Evolutionary conservation across 2,888 invertebrate genomes (phyloP).

Genomic region (Orthonevra nobilis): DNA sequence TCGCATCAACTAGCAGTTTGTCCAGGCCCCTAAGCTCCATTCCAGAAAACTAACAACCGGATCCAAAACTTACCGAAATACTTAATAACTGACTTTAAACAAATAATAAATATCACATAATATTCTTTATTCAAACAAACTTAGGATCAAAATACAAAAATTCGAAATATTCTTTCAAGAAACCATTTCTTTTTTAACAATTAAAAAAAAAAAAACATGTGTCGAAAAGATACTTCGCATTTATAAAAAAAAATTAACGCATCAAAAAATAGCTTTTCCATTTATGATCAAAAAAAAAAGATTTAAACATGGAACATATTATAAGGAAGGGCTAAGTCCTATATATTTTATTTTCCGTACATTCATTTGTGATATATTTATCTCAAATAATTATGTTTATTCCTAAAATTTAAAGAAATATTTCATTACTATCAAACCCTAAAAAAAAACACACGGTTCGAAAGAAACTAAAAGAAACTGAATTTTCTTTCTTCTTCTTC

Average conservation of each 20-base stretch:
- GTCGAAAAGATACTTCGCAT: constrained; percentile 10
- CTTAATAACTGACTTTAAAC: constrained; percentile 12
- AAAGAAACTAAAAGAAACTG: constrained; percentile 7
- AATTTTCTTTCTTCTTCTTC: background rate
- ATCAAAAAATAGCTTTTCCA: constrained; percentile 6
- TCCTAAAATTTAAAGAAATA: constrained; percentile 16
- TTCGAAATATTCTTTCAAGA: constrained; percentile 6
- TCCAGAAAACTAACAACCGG: constrained; percentile 78
- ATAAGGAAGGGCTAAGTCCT: background rate
- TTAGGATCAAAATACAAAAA: constrained; percentile 27
- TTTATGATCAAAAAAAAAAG: background rate
- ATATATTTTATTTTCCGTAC: constrained; percentile 22
- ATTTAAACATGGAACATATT: background rate
- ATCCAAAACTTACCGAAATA: constrained; percentile 7
- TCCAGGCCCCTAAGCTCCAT: constrained; percentile 76
- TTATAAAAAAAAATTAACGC: constrained; percentile 3
- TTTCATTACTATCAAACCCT: background rate
- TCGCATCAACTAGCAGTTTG: constrained; percentile 50
- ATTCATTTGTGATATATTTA: constrained; percentile 37
- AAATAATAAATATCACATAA: background rate
- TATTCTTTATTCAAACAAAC: constrained; percentile 7
- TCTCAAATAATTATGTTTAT: constrained; percentile 2
- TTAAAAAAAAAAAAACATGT: constrained; percentile 28
- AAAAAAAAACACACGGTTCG: background rate
- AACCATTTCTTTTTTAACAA: background rate